Percentiles rank a stretch among this genome's conserved stretches.
Evolutionary conservation across 92 coral and sea anemone genomes (phyloP).

Genomic region (Pocillopora grandis): DNA sequence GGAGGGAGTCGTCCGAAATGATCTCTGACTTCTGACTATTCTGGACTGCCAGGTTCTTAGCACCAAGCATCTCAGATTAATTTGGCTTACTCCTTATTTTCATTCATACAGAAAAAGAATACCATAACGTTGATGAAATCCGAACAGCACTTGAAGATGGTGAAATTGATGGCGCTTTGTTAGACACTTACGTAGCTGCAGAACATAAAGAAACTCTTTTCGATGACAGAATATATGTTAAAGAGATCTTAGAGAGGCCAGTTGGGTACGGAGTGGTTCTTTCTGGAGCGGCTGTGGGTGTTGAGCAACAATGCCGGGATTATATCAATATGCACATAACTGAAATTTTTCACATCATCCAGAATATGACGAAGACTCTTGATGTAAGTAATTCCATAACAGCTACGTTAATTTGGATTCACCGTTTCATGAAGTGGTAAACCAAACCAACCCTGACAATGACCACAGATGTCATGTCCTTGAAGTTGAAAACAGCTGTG

Average conservation of each 20-base stretch:
- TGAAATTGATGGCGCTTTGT: constrained; percentile 71
- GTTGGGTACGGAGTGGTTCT: constrained; percentile 76
- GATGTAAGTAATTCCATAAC: constrained; percentile 8
- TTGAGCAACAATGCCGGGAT: constrained; percentile 47
- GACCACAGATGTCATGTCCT: background rate
- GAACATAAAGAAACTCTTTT: constrained; percentile 66
- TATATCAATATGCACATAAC: constrained; percentile 52
- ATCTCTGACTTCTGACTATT: no score
- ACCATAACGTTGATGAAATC: constrained; percentile 53
- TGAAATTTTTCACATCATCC: constrained; percentile 45
- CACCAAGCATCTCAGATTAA: no score
- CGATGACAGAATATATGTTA: constrained; percentile 47
- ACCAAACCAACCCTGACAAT: background rate
- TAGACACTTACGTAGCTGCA: constrained; percentile 81
- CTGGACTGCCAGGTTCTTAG: no score
- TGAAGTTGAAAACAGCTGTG: no score
- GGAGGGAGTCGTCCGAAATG: no score
- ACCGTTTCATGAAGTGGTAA: background rate
- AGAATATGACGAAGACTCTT: constrained; percentile 28
- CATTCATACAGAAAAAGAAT: constrained; percentile 33
- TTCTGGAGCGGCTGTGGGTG: constrained; percentile 56
- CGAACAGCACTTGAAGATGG: constrained; percentile 57
- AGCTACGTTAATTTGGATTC: background rate
- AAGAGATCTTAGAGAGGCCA: constrained; percentile 45
- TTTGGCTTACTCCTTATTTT: background rate